Percentiles rank a stretch among this genome's conserved stretches.
Conservation (phyloP, 1,140 invertebrate genomes). For the Drosophila mayri region DNA sequence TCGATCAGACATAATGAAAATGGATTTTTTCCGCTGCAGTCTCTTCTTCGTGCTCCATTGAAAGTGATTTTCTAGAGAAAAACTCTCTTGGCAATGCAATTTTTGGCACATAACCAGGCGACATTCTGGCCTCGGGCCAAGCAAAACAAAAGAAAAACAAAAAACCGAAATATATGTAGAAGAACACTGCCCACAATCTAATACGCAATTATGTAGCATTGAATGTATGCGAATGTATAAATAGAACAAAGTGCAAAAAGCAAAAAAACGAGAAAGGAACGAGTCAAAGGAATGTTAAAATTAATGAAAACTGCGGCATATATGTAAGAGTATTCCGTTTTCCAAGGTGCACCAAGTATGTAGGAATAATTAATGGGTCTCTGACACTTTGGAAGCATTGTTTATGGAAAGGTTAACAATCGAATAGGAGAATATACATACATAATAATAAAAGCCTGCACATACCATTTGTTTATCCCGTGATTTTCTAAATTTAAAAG, state of each 20-base stretch:
- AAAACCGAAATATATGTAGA: conserved; percentile 22
- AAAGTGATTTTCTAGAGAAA: conserved; percentile 65
- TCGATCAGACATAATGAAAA: conserved; percentile 76
- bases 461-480: conserved; percentile 69
- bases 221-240: conserved; percentile 50
- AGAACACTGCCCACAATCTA: conserved; percentile 49
- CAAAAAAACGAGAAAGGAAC: conserved; percentile 2
- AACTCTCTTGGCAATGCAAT: conserved; percentile 60
- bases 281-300: conserved; percentile 45
- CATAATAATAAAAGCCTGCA: conserved; percentile 36
- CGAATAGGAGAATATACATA: conserved; percentile 9
- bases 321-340: conserved; percentile 27
- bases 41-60: conserved; percentile 51
- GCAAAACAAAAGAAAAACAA: conserved; percentile 32
- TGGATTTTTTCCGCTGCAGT: conserved; percentile 51
- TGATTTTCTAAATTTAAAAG: conserved; percentile 66
- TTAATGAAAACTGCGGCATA: conserved; percentile 34
- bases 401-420: conserved; percentile 32
- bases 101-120: conserved; percentile 70
- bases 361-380: conserved; percentile 34
- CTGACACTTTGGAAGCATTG: conserved; percentile 31
- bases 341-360: conserved; percentile 32
- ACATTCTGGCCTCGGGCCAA: conserved; percentile 64
- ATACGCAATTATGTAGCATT: conserved; percentile 56
- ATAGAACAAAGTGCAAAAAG: conserved; percentile 62